Conservation (phyloP, 2,113 vertebrate genomes). For the Alexandromys fortis region DNA sequence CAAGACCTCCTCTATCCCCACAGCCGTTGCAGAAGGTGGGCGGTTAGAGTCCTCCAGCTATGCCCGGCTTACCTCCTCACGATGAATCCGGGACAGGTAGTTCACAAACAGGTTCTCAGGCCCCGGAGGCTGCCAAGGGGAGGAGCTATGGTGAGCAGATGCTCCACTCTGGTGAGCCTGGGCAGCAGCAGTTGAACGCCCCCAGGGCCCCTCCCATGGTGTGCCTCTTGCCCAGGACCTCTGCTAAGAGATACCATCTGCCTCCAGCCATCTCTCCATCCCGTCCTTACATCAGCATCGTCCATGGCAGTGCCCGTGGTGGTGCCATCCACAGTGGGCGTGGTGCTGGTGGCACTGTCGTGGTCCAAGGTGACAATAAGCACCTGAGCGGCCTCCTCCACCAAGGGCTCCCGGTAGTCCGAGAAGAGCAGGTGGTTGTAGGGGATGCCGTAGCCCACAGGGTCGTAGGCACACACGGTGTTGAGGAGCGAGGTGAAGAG, state of each 20-base stretch:
- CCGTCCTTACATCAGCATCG: conserved; percentile 91
- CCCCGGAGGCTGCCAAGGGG: conserved; percentile 89
- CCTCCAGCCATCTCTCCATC: not conserved
- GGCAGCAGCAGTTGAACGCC: not conserved
- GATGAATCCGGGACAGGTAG: conserved; percentile 98
- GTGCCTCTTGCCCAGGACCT: not conserved
- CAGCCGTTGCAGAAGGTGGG: not conserved
- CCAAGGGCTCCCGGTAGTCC: conserved; percentile 96
- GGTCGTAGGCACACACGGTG: conserved; percentile 97
- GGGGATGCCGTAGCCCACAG: conserved; percentile 97
- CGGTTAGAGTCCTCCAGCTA: rapidly evolving
- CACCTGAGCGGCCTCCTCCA: conserved; percentile 97
- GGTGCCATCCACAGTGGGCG: conserved; percentile 89
- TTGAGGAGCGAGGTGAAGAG: conserved; percentile 98
- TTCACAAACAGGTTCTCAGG: conserved; percentile 99
- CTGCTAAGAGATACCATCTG: not conserved
- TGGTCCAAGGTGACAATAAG: conserved; percentile 97
- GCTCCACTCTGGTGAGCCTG: not conserved
- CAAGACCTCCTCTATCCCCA: not conserved
- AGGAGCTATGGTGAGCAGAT: not conserved
- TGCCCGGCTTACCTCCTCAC: conserved; percentile 92
- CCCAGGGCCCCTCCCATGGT: not conserved
- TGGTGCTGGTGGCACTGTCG: conserved; percentile 88
- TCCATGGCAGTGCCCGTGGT: conserved; percentile 94
- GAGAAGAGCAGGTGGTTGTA: conserved; percentile 99